Evolutionary conservation across 2,797 vertebrate genomes (phyloP), one percentile per base, ranked within the genome.

Genomic region (Sebastolobus alascanus): DNA sequence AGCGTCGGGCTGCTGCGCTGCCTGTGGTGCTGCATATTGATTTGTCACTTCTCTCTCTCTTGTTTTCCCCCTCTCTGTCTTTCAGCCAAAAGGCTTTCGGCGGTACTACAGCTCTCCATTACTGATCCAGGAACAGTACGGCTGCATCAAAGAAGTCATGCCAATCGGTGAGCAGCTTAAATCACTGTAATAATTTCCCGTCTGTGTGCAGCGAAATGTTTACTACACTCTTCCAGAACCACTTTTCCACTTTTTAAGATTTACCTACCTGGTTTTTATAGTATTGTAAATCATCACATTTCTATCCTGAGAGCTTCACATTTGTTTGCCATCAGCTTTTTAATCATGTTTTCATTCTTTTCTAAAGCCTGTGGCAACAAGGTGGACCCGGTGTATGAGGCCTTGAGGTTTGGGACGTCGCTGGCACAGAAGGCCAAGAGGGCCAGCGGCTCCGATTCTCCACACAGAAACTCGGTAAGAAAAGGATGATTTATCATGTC

Each of bases 131-230:
- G 99, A 99, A 77, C 98, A 99, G 88, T 99, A 99, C 87, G 98
- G 98, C 91, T 99, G 98, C 94, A 99, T 99, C 93, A 99, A 98
- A 92, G 99, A 99, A 96, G 99, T 99, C 79, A 98, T 99, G 97
- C 99, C 99, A 73, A 99, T 99, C 40, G 99, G 99, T 99, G 93
- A 97, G 97, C 87, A 43, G 52, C 56, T 69, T 58, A 37, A n/a
- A 60, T 74, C 63, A 82, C 14, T 20, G 46, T 35, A 16, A 59
- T 38, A 40, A 29, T 37, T 60, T 31, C 29, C 58, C 8, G 58
- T 84, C 31, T 60, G 35, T 65, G 35, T 59, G n/a, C 29, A 65
- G 40, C 2, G 1, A 25, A 74, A 60, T 4, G 46, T 27, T 25
- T 11, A 35, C 33, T 3, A 8, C 14, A 11, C 37, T 59, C 50